phyloP scores from a whole-genome alignment of 2,888 invertebrate genomes.

The Epinotia brunnichana region DNA sequence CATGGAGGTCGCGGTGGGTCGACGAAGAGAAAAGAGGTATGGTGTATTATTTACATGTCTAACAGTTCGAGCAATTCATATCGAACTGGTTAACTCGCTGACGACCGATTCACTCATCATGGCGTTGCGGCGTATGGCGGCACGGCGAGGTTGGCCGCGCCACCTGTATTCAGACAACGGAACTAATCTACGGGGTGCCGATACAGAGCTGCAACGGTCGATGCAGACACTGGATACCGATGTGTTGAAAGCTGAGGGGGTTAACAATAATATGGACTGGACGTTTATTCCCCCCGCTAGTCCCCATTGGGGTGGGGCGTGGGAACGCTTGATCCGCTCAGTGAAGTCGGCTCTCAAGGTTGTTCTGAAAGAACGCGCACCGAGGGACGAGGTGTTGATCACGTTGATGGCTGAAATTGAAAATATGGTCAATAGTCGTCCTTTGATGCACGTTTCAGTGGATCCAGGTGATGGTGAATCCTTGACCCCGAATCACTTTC shows the following conservation, averaged over 20 bases:
- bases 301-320: too few species aligned
- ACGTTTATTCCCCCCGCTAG: too few species aligned
- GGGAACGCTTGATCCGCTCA: too few species aligned
- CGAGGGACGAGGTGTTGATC: neutral
- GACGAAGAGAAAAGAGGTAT: slow-evolving; percentile 10
- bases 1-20: slow-evolving; percentile 7
- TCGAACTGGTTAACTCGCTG: neutral
- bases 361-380: too few species aligned
- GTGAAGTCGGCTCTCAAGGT: too few species aligned
- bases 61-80: slow-evolving; percentile 3
- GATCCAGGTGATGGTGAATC: neutral
- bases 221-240: too few species aligned
- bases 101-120: neutral
- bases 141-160: neutral
- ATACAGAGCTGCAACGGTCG: too few species aligned
- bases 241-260: too few species aligned
- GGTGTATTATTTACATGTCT: slow-evolving; percentile 20
- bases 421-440: neutral
- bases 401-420: neutral
- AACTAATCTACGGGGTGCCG: too few species aligned
- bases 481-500: neutral
- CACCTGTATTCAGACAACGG: slow-evolving; percentile 2
- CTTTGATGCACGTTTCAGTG: neutral
- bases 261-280: too few species aligned
- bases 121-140: slow-evolving; percentile 4